Evolutionary conservation across 2,888 invertebrate species (phyloP), one percentile per base, ranked within the genome.

Genomic region (Nemoura dubitans): DNA sequence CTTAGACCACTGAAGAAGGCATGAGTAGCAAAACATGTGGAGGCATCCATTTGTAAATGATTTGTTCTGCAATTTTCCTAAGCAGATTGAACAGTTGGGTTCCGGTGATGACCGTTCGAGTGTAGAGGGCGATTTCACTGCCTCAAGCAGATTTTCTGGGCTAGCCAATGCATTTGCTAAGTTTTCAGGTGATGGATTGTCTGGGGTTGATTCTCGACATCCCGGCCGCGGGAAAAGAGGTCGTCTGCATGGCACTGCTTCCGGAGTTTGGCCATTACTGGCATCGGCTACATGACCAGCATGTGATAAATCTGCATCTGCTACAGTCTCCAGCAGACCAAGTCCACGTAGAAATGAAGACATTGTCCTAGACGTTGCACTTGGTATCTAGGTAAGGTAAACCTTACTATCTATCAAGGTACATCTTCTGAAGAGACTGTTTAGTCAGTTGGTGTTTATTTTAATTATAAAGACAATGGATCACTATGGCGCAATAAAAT

Each of bases 21-120:
- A 99, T 89, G 95, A 95, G 91, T 98, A 98, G 91, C 98, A 99
- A 91, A 98, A 99, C 91, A 96, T 96, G 92, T 99, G 98, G 91
- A 97, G 94, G 91, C 98, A 99, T 85, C 96, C 96, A 91, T 98
- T 96, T 0, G 98, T 97, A 91, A 97, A 97, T 36, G 97, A 98
- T 90, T 97, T 97, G 91, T 98, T 97, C 87, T 95, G 94, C 90
- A 97, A 95, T 88, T 95, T 95, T 28, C 97, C 97, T 87, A 98
- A 93, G 90, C 98, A 98, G 90, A 98, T 98, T 83, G 98, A 96
- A 93, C 98, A 98, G 91, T 97, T 96, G 1, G 96, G 96, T 0
- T 97, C 97, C 0, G 97, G 96, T 30, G 96, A 96, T n/a, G 59
- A n/a, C 14, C 84, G 84, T 0, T 76, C 84, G 16, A 25, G 14